These are phyloP conservation scores for Lipotes vexillifer DNA, from an alignment of 2,113 vertebrate species.

Conservation along the genomic window DNA sequence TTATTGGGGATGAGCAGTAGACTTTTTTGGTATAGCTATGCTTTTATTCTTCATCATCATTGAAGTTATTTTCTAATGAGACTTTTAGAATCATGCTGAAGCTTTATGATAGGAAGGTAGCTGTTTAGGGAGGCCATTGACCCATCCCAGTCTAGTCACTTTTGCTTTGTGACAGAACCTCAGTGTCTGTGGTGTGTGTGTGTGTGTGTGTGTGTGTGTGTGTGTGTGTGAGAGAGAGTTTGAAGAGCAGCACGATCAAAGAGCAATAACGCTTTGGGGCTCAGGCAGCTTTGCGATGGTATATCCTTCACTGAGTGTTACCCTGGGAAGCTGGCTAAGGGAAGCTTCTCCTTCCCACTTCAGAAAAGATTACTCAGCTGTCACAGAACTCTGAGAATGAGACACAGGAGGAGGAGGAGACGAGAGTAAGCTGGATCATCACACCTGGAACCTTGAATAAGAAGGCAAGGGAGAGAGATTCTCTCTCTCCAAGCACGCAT, in stretches of 20 bases:
- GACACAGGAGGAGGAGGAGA: neutral
- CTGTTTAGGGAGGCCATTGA: neutral
- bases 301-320: neutral
- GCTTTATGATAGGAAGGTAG: neutral
- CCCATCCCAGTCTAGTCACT: neutral
- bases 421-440: neutral
- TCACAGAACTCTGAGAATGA: neutral
- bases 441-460: neutral
- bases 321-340: neutral
- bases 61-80: constrained; percentile 11
- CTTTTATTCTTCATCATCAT: constrained; percentile 10
- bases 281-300: neutral
- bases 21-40: neutral
- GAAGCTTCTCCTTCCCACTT: neutral
- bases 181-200: too few relatives aligned
- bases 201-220: neutral
- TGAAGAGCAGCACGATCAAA: neutral
- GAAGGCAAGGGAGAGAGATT: neutral
- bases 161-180: neutral
- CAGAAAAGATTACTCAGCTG: neutral
- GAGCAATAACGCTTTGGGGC: neutral
- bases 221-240: neutral
- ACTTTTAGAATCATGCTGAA: neutral
- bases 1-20: neutral
- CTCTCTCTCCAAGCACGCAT: neutral